Base-by-base conservation (phyloP, 2,113 vertebrate species). In the Brachionichthys hirsutus region DNA sequence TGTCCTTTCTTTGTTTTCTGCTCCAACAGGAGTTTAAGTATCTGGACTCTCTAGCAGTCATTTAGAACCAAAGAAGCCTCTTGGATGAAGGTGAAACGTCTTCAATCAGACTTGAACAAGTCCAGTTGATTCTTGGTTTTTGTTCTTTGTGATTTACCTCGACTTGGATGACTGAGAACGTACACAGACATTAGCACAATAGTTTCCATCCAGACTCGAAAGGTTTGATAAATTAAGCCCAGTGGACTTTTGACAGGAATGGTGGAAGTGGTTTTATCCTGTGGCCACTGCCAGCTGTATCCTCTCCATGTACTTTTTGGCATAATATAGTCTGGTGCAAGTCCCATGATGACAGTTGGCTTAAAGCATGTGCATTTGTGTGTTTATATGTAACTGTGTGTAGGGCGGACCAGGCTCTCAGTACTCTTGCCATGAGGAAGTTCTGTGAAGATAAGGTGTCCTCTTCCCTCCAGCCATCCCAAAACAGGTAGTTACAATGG, bases 381-480 rank as follows among this genome's bases (percentile, higher is more conserved):
- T 73, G 24, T 73, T 54, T 60, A 20, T 38, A 35, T 50, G 62
- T 52, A 49, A 30, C 47, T 67, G n/a, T 55, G 16, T 50, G 48
- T 54, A 97, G 95, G 80, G 94, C 94, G 14, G 95, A 97, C 86
- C 94, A 97, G 86, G 95, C 93, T 3, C 92, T 96, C 78, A 93
- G 93, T 75, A 96, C 94, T 16, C 90, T 97, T 6, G 94, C 95
- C 77, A 97, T 97, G 95, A 91, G 93, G 75, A 96, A 95, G 85
- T 96, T 95, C 87, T 97, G 94, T 43, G 95, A 97, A 89, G 95
- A 97, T 90, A 97, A 97, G 78, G 92, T 94, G 75, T 92, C 93
- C 3, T 80, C 92, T 0, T 93, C 94, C 15, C 89, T 96, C 24
- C 94, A 97, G 80, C 95, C 95, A 1, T 97, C 95, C 56, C 95